Evolutionary conservation across 2,797 vertebrate species (phyloP).

Genomic region (Liparis tanakae): DNA sequence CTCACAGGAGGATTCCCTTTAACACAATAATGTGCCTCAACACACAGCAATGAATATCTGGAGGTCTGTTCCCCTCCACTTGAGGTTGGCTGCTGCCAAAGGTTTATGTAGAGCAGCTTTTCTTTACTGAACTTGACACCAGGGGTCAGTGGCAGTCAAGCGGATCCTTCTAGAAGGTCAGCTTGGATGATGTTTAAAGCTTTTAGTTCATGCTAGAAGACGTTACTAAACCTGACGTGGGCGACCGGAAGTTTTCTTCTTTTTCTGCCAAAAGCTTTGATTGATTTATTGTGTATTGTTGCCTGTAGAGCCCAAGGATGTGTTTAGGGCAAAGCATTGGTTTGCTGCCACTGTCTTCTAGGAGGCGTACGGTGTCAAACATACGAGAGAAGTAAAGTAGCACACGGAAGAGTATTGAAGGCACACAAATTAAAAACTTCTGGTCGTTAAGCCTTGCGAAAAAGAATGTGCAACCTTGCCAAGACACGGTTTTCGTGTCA

Average conservation of each 20-base stretch:
- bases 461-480: not conserved
- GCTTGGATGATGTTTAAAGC: not conserved
- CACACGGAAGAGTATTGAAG: not conserved
- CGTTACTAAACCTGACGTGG: not conserved
- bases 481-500: not conserved
- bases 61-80: not conserved
- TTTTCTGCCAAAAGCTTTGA: not conserved
- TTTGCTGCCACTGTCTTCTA: not conserved
- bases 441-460: not conserved
- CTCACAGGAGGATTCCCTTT: not conserved
- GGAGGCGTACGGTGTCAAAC: not conserved
- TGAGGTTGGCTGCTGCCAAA: not conserved
- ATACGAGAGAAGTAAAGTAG: not conserved
- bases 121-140: not conserved
- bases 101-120: constrained; percentile 3
- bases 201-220: not conserved
- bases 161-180: not conserved
- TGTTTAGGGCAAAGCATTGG: not conserved
- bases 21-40: not conserved
- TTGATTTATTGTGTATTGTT: not conserved
- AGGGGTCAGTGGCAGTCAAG: not conserved
- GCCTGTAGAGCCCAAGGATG: not conserved
- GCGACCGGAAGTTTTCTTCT: too few species aligned
- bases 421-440: not conserved
- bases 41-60: not conserved